Evolutionary conservation across 2,888 invertebrate genomes (phyloP).

Genomic region (Phyllotreta cruciferae): DNA sequence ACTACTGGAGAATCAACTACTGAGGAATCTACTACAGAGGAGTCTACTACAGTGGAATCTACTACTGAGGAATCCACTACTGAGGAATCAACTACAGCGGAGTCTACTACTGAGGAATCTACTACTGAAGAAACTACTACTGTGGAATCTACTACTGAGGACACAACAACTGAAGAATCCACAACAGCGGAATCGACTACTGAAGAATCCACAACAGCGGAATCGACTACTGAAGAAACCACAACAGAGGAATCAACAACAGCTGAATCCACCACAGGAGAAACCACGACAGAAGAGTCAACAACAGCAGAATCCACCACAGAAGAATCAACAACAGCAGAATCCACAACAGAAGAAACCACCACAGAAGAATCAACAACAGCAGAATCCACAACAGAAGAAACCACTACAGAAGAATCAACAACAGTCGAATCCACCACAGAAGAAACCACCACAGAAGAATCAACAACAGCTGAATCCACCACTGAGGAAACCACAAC

Average conservation of each 20-base stretch:
- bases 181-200: neutral
- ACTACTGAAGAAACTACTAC: conserved; percentile 5
- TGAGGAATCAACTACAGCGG: neutral
- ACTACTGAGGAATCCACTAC: neutral
- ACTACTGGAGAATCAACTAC: neutral
- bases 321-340: neutral
- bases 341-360: neutral
- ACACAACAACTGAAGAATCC: neutral
- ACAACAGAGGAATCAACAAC: neutral
- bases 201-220: neutral
- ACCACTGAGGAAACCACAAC: neutral
- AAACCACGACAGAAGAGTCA: neutral
- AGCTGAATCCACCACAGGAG: neutral
- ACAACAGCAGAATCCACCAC: neutral
- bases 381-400: neutral
- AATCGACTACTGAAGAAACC: neutral
- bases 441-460: no score
- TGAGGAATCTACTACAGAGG: neutral
- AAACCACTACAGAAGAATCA: conserved; percentile 3
- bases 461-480: conserved; percentile 11
- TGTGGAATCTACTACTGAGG: neutral
- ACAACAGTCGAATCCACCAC: neutral
- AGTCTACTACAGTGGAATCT: neutral
- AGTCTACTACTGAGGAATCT: neutral
- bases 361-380: neutral